Conservation (phyloP, 1,140 invertebrate genomes). For the Centruroides sculpturatus region DNA sequence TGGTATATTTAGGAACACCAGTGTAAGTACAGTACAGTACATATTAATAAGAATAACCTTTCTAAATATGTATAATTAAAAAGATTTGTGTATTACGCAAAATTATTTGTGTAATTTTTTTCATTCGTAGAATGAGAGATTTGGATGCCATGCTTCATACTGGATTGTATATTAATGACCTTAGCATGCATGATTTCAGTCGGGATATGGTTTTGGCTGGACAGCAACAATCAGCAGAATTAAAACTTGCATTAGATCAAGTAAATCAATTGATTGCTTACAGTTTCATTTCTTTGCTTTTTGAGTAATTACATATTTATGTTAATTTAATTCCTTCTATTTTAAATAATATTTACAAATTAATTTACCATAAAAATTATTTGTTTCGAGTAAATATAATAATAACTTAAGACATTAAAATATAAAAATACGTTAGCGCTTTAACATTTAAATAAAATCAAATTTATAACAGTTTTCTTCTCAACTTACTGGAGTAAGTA, state of each 20-base stretch:
- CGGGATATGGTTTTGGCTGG: slow-evolving; percentile 68
- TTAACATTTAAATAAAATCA: too few relatives aligned
- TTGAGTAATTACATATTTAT: neutral
- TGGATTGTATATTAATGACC: slow-evolving; percentile 90
- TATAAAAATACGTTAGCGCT: too few relatives aligned
- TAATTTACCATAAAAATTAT: neutral
- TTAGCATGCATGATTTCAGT: slow-evolving; percentile 96
- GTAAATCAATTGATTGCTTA: neutral
- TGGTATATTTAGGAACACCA: slow-evolving; percentile 90
- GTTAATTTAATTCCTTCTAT: neutral
- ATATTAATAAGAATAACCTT: neutral
- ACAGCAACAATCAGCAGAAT: slow-evolving; percentile 90
- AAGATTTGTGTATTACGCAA: too few relatives aligned
- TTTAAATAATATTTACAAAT: neutral
- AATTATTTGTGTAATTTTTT: too few relatives aligned
- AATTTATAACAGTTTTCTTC: too few relatives aligned
- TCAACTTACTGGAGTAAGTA: too few relatives aligned
- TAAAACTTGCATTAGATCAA: slow-evolving; percentile 90
- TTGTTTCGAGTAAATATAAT: too few relatives aligned
- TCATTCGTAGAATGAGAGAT: slow-evolving; percentile 55
- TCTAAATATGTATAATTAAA: too few relatives aligned
- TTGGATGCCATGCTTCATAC: slow-evolving; percentile 71
- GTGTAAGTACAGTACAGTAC: slow-evolving; percentile 37
- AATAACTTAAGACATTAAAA: too few relatives aligned
- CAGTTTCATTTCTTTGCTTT: too few relatives aligned